phyloP scores from a whole-genome alignment of 1,140 invertebrate species.

The Camponotus floridanus region DNA sequence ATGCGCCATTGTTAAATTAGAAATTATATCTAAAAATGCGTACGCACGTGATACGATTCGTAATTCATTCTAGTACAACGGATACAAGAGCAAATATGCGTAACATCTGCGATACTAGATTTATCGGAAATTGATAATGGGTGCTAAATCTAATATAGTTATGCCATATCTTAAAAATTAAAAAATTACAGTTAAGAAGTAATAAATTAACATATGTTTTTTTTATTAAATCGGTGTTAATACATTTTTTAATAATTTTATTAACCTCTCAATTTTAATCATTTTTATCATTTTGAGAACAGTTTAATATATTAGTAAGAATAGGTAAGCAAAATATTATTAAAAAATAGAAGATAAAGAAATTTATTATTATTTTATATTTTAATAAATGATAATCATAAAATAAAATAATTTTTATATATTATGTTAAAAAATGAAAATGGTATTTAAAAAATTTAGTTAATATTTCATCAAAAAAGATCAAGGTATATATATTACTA shows the following conservation, averaged over 20 bases:
- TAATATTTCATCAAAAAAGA: too few species aligned
- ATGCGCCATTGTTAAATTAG: conserved; percentile 11
- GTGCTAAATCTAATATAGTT: background rate
- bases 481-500: too few species aligned
- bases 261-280: background rate
- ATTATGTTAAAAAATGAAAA: too few species aligned
- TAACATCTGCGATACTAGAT: background rate
- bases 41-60: background rate
- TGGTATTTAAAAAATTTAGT: too few species aligned
- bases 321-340: too few species aligned
- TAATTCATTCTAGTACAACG: conserved; percentile 25
- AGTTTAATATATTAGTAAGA: background rate
- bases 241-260: background rate
- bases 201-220: background rate
- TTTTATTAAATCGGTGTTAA: background rate
- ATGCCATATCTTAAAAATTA: background rate
- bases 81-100: background rate
- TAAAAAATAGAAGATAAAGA: too few species aligned
- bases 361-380: too few species aligned
- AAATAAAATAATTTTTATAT: too few species aligned
- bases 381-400: too few species aligned
- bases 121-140: background rate
- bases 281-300: background rate
- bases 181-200: background rate
- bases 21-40: background rate